Percentiles rank a stretch among this genome's conserved stretches.
phyloP scores from a whole-genome alignment of 2,888 invertebrate genomes.

The Rhamnusium bicolor region DNA sequence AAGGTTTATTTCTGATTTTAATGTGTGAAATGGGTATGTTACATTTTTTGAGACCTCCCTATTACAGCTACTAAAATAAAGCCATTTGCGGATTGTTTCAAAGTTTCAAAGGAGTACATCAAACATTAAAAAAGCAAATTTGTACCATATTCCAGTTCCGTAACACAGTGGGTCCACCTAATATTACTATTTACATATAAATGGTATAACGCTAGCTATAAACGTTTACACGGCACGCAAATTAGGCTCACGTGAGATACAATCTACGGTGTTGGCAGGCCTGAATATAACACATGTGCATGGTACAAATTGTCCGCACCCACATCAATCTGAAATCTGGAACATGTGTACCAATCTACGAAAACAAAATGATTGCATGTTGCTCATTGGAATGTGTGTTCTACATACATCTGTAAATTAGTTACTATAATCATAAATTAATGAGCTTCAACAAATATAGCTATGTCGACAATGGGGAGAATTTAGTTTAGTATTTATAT shows the following conservation, averaged over 20 bases:
- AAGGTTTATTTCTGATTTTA: too few relatives aligned
- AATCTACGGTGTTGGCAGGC: conserved; percentile 55
- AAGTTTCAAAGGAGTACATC: not conserved
- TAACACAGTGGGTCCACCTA: conserved; percentile 31
- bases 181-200: conserved; percentile 53
- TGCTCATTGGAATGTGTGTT: conserved; percentile 40
- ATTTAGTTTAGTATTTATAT: too few relatives aligned
- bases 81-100: not conserved
- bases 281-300: conserved; percentile 59
- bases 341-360: conserved; percentile 63
- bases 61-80: not conserved
- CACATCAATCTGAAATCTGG: conserved; percentile 62
- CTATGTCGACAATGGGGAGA: not conserved
- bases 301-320: conserved; percentile 61
- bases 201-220: conserved; percentile 47
- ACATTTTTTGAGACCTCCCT: too few relatives aligned
- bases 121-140: not conserved
- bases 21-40: too few relatives aligned
- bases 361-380: conserved; percentile 55
- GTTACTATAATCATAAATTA: conserved; percentile 38
- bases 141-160: not conserved
- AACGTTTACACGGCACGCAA: conserved; percentile 54
- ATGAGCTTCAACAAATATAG: conserved; percentile 7
- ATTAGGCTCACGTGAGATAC: conserved; percentile 56
- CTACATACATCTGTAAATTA: conserved; percentile 40